These are phyloP conservation scores for Pseudomugil gertrudae DNA, from an alignment of 2,797 vertebrate genomes.

Conservation along the genomic window DNA sequence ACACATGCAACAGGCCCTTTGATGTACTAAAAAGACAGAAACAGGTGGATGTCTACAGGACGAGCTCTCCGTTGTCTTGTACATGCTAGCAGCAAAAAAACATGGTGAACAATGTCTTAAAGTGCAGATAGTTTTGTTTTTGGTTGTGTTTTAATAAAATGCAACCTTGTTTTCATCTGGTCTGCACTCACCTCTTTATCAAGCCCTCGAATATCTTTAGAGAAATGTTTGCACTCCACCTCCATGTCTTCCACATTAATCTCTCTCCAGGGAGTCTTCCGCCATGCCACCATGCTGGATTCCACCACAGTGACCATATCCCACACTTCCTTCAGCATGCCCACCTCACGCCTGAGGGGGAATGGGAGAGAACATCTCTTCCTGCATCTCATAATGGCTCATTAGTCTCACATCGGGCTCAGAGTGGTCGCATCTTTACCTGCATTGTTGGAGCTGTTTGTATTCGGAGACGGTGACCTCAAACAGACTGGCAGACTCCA, in stretches of 20 bases:
- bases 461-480: slow-evolving; percentile 91
- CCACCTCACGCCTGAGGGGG: slow-evolving; percentile 77
- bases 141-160: no score
- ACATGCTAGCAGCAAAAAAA: no score
- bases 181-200: slow-evolving; percentile 86
- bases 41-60: no score
- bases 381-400: slow-evolving; percentile 9
- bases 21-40: no score
- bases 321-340: slow-evolving; percentile 93
- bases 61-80: no score
- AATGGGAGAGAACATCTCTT: not conserved
- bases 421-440: slow-evolving; percentile 66
- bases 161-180: not conserved
- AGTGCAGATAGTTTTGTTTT: not conserved
- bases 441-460: slow-evolving; percentile 91
- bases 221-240: slow-evolving; percentile 88
- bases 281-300: slow-evolving; percentile 87
- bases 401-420: slow-evolving; percentile 31
- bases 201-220: slow-evolving; percentile 86
- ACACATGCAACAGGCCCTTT: no score
- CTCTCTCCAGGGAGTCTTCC: slow-evolving; percentile 87
- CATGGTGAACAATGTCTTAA: no score
- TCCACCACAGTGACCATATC: slow-evolving; percentile 87
- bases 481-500: slow-evolving; percentile 88
- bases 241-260: slow-evolving; percentile 94